A percentile compares a stretch with the other conserved stretches of the same genome.
Conservation (phyloP, 2,113 vertebrate genomes). For the Harpagus bidentatus region DNA sequence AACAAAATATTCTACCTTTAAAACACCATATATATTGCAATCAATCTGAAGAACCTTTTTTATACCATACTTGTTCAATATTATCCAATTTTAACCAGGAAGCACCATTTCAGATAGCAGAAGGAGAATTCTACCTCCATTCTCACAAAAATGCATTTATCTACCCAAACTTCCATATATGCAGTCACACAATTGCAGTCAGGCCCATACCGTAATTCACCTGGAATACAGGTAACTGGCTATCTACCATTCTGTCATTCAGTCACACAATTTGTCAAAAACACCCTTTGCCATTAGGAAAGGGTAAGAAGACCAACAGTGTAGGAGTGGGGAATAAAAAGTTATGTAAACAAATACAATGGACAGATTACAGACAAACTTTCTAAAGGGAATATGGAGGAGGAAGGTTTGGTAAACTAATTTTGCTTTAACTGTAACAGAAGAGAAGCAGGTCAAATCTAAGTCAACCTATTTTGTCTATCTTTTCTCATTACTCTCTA, state of each 20-base stretch:
- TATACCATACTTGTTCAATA: not conserved
- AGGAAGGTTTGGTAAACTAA: not conserved
- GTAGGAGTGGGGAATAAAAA: not conserved
- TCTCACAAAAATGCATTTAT: not conserved
- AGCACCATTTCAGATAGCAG: not conserved
- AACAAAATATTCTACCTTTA: not conserved
- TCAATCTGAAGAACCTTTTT: not conserved
- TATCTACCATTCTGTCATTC: not conserved
- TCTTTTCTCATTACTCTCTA: not conserved
- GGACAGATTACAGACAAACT: not conserved
- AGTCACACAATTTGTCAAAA: not conserved
- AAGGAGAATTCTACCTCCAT: not conserved
- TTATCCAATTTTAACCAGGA: not conserved
- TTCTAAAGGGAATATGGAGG: not conserved
- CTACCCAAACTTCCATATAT: not conserved
- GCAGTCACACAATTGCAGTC: not conserved
- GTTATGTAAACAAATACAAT: not conserved
- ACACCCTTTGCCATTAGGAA: not conserved
- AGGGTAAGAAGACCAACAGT: not conserved
- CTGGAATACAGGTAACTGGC: not conserved
- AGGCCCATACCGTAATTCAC: not conserved
- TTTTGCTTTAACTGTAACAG: not conserved
- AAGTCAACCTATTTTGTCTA: not conserved
- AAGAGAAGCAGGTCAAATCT: not conserved
- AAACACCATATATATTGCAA: not conserved